These are phyloP conservation scores for Hypomecis punctinalis DNA, from an alignment of 2,888 invertebrate genomes.

Conservation along the genomic window DNA sequence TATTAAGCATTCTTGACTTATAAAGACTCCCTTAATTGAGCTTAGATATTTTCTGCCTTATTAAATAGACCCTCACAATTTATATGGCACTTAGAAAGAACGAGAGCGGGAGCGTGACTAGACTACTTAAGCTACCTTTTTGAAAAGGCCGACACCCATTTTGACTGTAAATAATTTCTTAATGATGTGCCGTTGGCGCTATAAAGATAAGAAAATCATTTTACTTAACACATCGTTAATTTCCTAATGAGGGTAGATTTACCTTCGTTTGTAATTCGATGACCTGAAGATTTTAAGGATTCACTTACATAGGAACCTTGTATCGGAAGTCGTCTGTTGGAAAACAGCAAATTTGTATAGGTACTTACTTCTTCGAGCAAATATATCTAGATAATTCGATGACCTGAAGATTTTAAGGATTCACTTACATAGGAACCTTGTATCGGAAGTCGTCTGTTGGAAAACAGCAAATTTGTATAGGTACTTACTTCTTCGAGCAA, in stretches of 20 bases:
- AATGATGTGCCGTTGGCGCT: conserved; percentile 22
- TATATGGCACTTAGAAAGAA: conserved; percentile 58
- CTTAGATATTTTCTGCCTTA: conserved; percentile 74
- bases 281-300: conserved; percentile 2
- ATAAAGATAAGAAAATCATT: conserved; percentile 29
- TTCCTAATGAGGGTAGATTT: conserved; percentile 13
- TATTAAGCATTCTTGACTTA: conserved; percentile 79
- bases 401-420: conserved; percentile 2
- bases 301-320: not conserved
- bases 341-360: no score
- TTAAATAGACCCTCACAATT: conserved; percentile 68
- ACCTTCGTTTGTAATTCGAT: conserved; percentile 2
- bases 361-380: no score
- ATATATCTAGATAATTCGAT: no score
- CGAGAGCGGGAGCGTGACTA: conserved; percentile 54
- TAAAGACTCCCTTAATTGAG: conserved; percentile 73
- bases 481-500: no score
- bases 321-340: not conserved
- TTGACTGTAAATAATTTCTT: conserved; percentile 29
- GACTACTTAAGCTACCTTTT: conserved; percentile 47
- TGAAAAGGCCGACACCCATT: conserved; percentile 19
- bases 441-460: not conserved
- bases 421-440: not conserved
- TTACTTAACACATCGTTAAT: conserved; percentile 30
- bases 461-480: no score